Percentiles rank a stretch among this genome's conserved stretches.
phyloP scores from a whole-genome alignment of 2,113 vertebrate genomes.

The Paraplagusia blochii region DNA sequence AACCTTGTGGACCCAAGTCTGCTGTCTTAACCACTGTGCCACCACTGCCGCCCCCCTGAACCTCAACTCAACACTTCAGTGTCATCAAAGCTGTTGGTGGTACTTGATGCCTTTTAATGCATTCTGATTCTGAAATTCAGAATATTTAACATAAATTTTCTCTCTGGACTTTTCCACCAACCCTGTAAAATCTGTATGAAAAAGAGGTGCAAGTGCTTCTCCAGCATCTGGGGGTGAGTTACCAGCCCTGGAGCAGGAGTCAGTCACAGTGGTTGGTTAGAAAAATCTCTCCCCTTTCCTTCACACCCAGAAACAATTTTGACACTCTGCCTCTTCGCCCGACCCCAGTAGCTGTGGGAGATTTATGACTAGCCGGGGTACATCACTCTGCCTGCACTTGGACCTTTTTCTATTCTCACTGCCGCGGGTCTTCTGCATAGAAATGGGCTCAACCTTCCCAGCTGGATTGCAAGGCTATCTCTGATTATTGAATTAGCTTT shows the following conservation, averaged over 20 bases:
- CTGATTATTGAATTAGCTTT: constrained; percentile 50
- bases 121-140: no score
- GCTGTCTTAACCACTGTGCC: no score
- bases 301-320: constrained; percentile 62
- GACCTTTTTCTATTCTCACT: constrained; percentile 41
- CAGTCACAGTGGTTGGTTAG: constrained; percentile 45
- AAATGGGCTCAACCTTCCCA: constrained; percentile 53
- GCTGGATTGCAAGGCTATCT: constrained; percentile 46
- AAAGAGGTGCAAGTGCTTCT: constrained; percentile 37
- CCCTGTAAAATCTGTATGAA: constrained; percentile 31
- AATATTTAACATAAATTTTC: no score
- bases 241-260: constrained; percentile 43
- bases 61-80: no score
- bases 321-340: constrained; percentile 55
- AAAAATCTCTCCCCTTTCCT: constrained; percentile 40
- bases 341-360: constrained; percentile 61
- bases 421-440: constrained; percentile 58
- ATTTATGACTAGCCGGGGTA: constrained; percentile 60
- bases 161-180: no score
- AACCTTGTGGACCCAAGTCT: no score
- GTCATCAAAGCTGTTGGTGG: no score
- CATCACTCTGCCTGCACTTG: constrained; percentile 21
- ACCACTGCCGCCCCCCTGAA: no score
- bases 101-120: no score
- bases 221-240: constrained; percentile 42